A percentile compares a stretch with the other conserved stretches of the same genome.
These are phyloP conservation scores for Colletes latitarsis DNA, from an alignment of 1,140 invertebrate species.

Conservation along the genomic window DNA sequence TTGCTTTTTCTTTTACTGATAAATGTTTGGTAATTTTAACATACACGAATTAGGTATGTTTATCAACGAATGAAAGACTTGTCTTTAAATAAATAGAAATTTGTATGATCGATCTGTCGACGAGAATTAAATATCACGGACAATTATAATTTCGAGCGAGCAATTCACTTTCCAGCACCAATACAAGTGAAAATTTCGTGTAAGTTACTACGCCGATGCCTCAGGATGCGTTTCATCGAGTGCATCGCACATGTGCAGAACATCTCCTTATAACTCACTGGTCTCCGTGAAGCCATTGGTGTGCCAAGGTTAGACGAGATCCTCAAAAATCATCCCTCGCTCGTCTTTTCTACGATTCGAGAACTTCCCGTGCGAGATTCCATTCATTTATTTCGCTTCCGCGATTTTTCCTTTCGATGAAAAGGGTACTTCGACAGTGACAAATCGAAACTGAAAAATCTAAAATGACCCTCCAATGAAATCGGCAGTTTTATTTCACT, in stretches of 20 bases:
- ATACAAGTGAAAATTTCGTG: not conserved
- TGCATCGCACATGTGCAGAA: slow-evolving; percentile 36
- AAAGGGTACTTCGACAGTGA: too few species aligned
- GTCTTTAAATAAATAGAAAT: too few species aligned
- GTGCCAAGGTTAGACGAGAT: slow-evolving; percentile 12
- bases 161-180: not conserved
- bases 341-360: not conserved
- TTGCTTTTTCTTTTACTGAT: not conserved
- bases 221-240: slow-evolving; percentile 26
- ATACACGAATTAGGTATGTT: not conserved
- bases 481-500: not conserved
- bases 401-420: too few species aligned
- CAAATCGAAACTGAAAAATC: too few species aligned
- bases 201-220: slow-evolving; percentile 14
- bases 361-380: not conserved
- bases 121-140: too few species aligned
- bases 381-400: not conserved
- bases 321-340: not conserved
- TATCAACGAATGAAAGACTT: not conserved
- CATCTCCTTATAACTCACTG: slow-evolving; percentile 10
- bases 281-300: slow-evolving; percentile 10
- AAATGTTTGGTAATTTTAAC: not conserved
- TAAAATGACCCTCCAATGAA: too few species aligned
- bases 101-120: too few species aligned
- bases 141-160: not conserved